These are phyloP conservation scores for Thyatira batis DNA, from an alignment of 2,888 invertebrate genomes.

Conservation along the genomic window DNA sequence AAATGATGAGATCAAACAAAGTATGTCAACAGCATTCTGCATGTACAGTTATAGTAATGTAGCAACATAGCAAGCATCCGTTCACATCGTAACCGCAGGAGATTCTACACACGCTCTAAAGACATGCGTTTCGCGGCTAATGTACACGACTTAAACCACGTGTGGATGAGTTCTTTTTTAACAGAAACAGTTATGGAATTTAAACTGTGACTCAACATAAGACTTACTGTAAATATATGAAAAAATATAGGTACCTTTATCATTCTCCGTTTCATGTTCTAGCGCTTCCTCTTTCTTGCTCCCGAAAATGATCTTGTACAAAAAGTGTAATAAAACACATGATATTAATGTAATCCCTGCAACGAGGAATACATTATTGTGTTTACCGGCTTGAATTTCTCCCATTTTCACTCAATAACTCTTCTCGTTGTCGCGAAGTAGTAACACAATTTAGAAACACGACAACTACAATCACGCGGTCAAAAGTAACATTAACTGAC, in stretches of 20 bases:
- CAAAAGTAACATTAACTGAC: slow-evolving; percentile 42
- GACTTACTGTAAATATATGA: not conserved
- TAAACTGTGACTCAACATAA: too few relatives aligned
- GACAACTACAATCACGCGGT: slow-evolving; percentile 66
- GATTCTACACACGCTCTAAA: slow-evolving; percentile 12
- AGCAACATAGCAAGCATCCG: slow-evolving; percentile 26
- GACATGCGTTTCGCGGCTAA: not conserved
- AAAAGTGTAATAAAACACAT: slow-evolving; percentile 65
- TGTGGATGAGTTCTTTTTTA: slow-evolving; percentile 8
- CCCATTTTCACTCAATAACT: slow-evolving; percentile 74
- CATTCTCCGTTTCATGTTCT: slow-evolving; percentile 61
- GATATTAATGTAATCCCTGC: slow-evolving; percentile 55
- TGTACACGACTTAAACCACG: slow-evolving; percentile 9
- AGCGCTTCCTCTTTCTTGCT: slow-evolving; percentile 62
- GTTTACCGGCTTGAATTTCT: slow-evolving; percentile 64
- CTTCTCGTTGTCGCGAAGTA: slow-evolving; percentile 38
- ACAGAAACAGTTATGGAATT: too few relatives aligned
- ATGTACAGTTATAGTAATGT: slow-evolving; percentile 43
- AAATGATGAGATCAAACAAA: slow-evolving; percentile 27
- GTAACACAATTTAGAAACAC: slow-evolving; percentile 37
- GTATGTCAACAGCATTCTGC: slow-evolving; percentile 52
- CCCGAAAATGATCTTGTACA: slow-evolving; percentile 65
- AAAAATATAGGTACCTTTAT: slow-evolving; percentile 53
- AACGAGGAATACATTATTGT: slow-evolving; percentile 52
- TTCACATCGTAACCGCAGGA: slow-evolving; percentile 39